phyloP scores from a whole-genome alignment of 1,140 invertebrate genomes.

The Teleopsis dalmanni region DNA sequence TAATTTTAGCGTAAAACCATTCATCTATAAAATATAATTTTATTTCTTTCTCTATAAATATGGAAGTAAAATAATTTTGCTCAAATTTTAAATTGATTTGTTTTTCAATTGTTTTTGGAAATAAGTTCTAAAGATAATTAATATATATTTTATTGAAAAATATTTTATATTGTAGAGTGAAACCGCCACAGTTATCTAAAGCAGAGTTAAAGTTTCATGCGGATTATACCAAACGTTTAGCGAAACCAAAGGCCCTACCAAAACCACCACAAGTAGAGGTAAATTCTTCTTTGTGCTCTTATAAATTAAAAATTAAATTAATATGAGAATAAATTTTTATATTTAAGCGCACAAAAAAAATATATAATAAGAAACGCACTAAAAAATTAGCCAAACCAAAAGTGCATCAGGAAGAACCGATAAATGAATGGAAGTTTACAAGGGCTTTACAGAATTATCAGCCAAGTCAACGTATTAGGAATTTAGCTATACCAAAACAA shows the following conservation, averaged over 20 bases:
- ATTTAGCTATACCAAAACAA: neutral
- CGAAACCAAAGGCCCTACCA: slow-evolving; percentile 14
- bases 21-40: too few species aligned
- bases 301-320: neutral
- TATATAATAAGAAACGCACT: slow-evolving; percentile 12
- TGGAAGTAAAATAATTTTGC: too few species aligned
- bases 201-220: too few species aligned
- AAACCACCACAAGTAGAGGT: slow-evolving; percentile 14
- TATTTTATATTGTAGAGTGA: too few species aligned
- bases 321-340: neutral
- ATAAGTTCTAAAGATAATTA: too few species aligned
- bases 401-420: neutral
- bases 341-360: slow-evolving; percentile 11
- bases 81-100: too few species aligned
- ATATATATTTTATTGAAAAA: too few species aligned
- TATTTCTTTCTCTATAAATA: too few species aligned
- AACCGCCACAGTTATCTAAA: too few species aligned
- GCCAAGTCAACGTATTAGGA: neutral
- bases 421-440: slow-evolving; percentile 2
- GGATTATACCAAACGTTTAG: too few species aligned
- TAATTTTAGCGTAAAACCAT: too few species aligned
- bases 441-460: neutral
- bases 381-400: slow-evolving; percentile 22
- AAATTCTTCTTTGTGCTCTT: neutral
- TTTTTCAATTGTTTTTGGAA: too few species aligned